Percentiles rank a stretch among this genome's conserved stretches.
These are phyloP conservation scores for Porites lutea DNA, from an alignment of 64 coral and sea anemone genomes.

Conservation along the genomic window DNA sequence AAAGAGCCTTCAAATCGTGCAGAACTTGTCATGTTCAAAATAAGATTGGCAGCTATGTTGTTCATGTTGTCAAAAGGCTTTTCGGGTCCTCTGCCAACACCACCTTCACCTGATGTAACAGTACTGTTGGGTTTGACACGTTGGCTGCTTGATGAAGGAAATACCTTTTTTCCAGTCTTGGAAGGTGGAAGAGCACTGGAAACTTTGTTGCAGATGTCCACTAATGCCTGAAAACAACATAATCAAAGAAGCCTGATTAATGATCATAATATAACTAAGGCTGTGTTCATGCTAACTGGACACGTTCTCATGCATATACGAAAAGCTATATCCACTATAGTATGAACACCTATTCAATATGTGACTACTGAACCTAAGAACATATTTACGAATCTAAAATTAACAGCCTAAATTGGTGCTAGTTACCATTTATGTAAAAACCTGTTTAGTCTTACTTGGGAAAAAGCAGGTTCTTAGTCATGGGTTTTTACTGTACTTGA, in stretches of 20 bases:
- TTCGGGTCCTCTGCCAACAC: slow-evolving; percentile 65
- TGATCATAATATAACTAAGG: too few relatives aligned
- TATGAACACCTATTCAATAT: too few relatives aligned
- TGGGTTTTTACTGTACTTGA: too few relatives aligned
- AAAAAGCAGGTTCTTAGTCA: too few relatives aligned
- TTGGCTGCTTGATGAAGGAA: slow-evolving; percentile 7
- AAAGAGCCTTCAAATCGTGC: slow-evolving; percentile 97
- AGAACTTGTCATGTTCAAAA: slow-evolving; percentile 98
- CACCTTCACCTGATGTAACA: slow-evolving; percentile 87
- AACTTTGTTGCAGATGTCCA: slow-evolving; percentile 97
- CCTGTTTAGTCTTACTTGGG: too few relatives aligned
- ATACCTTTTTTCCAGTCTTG: slow-evolving; percentile 88
- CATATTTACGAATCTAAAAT: too few relatives aligned
- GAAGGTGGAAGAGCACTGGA: slow-evolving; percentile 84
- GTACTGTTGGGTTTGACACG: slow-evolving; percentile 83
- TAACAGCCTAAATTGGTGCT: too few relatives aligned
- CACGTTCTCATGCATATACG: too few relatives aligned
- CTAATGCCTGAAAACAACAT: slow-evolving; percentile 77
- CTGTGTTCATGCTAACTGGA: too few relatives aligned
- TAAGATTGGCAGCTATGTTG: slow-evolving; percentile 97
- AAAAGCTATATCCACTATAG: too few relatives aligned
- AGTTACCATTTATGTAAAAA: too few relatives aligned
- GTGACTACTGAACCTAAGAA: too few relatives aligned
- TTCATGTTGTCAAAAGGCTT: slow-evolving; percentile 99
- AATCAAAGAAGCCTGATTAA: background rate